Evolutionary conservation across 2,113 vertebrate species (phyloP).

Genomic region (Peromyscus leucopus): DNA sequence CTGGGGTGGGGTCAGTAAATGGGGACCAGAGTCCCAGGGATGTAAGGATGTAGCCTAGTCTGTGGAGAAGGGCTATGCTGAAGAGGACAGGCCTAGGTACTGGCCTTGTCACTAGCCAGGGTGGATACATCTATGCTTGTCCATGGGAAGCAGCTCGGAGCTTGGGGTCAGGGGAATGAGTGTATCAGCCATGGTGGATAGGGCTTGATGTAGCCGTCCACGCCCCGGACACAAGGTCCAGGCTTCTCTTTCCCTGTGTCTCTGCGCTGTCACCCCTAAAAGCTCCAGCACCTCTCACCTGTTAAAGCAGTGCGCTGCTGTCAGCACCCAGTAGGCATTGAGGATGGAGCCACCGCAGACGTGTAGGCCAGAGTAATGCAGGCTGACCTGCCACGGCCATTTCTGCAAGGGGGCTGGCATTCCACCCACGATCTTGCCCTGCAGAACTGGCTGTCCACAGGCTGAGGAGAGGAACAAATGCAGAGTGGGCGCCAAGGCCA

Average conservation of each 20-base stretch:
- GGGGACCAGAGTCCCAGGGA: too few relatives aligned
- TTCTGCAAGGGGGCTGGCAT: rapidly evolving
- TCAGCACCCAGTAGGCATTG: slow-evolving; percentile 82
- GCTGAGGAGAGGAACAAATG: not conserved
- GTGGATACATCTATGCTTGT: not conserved
- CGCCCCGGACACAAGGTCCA: not conserved
- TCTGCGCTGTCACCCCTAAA: too few relatives aligned
- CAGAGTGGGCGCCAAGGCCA: not conserved
- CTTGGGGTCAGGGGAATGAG: not conserved
- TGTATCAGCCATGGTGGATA: not conserved
- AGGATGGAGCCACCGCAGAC: slow-evolving; percentile 83
- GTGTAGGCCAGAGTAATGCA: slow-evolving; percentile 73
- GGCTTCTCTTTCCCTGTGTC: not conserved
- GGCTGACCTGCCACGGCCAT: slow-evolving; percentile 84
- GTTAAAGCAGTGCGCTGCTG: slow-evolving; percentile 85
- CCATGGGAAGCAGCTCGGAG: not conserved
- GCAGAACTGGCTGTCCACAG: slow-evolving; percentile 6
- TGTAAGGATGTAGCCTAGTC: not conserved
- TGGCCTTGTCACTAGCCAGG: not conserved
- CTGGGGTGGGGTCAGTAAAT: not conserved
- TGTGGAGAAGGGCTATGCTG: too few relatives aligned
- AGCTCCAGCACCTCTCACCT: slow-evolving; percentile 66
- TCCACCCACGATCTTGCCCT: slow-evolving; percentile 32
- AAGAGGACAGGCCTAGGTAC: not conserved
- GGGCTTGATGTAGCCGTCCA: not conserved